Percentiles rank a stretch among this genome's conserved stretches.
phyloP scores from a whole-genome alignment of 1,140 invertebrate species.

The Trichoplusia ni region DNA sequence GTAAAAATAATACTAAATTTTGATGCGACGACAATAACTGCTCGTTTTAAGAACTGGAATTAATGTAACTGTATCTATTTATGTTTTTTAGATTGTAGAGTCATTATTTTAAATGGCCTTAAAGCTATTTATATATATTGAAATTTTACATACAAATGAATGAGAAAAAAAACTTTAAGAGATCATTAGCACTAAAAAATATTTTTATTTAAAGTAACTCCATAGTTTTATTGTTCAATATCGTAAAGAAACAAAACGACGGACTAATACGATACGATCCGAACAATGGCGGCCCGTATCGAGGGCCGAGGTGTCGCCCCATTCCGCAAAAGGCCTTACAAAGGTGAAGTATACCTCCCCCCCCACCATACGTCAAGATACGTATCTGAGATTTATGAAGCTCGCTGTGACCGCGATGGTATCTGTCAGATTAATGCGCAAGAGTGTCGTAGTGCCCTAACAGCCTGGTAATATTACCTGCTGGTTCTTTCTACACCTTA shows the following conservation, averaged over 20 bases:
- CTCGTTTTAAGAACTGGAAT: neutral
- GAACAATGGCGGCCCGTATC: constrained; percentile 30
- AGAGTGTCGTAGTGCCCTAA: constrained; percentile 50
- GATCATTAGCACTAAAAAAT: too few relatives aligned
- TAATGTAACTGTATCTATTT: neutral
- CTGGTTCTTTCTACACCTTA: constrained; percentile 46
- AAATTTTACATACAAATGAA: too few relatives aligned
- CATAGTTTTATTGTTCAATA: neutral
- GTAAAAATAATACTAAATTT: neutral
- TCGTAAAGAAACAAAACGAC: constrained; percentile 27
- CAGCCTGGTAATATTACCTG: constrained; percentile 61
- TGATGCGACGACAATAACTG: neutral
- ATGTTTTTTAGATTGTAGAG: too few relatives aligned
- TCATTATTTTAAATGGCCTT: too few relatives aligned
- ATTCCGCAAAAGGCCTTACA: constrained; percentile 46
- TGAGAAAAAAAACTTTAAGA: neutral
- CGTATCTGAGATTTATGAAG: constrained; percentile 69
- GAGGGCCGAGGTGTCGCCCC: constrained; percentile 34
- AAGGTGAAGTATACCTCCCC: constrained; percentile 57
- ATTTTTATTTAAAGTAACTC: too few relatives aligned
- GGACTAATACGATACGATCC: constrained; percentile 11
- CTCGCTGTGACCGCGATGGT: constrained; percentile 58
- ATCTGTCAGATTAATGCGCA: constrained; percentile 73
- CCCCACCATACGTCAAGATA: constrained; percentile 62
- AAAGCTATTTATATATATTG: too few relatives aligned